Evolutionary conservation across 2,113 vertebrate species (phyloP).

Genomic region (Crypturellus undulatus): DNA sequence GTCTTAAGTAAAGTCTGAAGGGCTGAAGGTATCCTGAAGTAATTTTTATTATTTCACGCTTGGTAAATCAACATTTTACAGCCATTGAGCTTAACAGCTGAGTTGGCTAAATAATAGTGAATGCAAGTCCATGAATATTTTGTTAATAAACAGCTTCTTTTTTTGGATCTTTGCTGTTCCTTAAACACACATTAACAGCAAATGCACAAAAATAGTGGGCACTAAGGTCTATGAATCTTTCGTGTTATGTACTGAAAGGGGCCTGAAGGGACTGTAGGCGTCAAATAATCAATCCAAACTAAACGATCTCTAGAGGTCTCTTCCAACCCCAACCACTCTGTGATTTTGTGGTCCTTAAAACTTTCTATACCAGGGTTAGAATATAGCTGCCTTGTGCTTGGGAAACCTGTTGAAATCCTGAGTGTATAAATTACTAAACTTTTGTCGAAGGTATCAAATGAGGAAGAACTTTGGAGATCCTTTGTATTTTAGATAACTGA

Average conservation of each 20-base stretch:
- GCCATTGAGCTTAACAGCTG: neutral
- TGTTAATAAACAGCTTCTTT: neutral
- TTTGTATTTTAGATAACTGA: neutral
- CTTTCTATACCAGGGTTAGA: neutral
- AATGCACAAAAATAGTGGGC: neutral
- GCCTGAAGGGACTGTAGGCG: neutral
- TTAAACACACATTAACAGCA: neutral
- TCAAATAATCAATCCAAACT: neutral
- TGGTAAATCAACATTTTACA: neutral
- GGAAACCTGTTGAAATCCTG: neutral
- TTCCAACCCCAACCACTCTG: too few relatives aligned
- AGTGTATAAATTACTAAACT: neutral
- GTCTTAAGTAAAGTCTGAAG: neutral
- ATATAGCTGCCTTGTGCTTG: neutral
- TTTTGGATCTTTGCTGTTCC: neutral
- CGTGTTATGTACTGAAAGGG: neutral
- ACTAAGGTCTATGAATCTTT: neutral
- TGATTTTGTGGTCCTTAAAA: neutral
- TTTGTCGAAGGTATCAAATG: neutral
- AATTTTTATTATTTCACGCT: neutral
- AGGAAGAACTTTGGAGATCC: neutral
- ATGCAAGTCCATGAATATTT: neutral
- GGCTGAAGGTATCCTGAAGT: too few relatives aligned
- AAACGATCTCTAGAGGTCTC: too few relatives aligned
- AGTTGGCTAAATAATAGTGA: neutral